phyloP scores from a whole-genome alignment of 1,140 invertebrate genomes.

The Ruditapes philippinarum region DNA sequence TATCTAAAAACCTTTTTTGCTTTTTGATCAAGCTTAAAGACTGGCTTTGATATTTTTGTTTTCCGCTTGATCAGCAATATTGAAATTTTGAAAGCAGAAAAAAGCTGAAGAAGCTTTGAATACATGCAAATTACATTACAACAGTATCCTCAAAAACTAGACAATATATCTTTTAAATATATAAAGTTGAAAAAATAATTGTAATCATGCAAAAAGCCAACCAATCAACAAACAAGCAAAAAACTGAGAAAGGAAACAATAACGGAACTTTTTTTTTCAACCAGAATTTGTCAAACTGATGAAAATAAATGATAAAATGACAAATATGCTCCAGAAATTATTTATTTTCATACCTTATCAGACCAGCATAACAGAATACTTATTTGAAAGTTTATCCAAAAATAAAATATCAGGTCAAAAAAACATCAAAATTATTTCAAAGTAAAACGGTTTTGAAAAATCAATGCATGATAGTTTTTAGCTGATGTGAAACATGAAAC shows the following conservation, averaged over 20 bases:
- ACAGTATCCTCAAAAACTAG: constrained; percentile 8
- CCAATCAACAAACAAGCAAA: constrained; percentile 34
- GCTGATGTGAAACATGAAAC: not conserved
- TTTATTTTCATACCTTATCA: not conserved
- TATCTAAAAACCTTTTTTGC: too few relatives aligned
- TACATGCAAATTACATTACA: constrained; percentile 34
- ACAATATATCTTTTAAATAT: constrained; percentile 20
- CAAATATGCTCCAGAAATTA: constrained; percentile 5
- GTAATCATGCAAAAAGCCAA: constrained; percentile 36
- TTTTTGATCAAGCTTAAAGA: too few relatives aligned
- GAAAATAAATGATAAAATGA: constrained; percentile 12
- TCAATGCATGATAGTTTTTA: too few relatives aligned
- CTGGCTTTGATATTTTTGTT: too few relatives aligned
- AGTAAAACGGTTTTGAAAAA: too few relatives aligned
- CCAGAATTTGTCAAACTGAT: constrained; percentile 20
- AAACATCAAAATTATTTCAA: too few relatives aligned
- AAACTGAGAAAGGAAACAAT: not conserved
- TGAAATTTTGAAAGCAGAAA: constrained; percentile 1
- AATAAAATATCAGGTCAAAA: too few relatives aligned
- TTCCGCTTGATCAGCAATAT: not conserved
- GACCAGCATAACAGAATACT: not conserved
- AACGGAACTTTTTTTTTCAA: not conserved
- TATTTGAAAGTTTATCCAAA: not conserved
- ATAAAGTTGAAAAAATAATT: constrained; percentile 9
- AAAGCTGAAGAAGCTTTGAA: constrained; percentile 5